Base-by-base conservation (phyloP, 2,888 invertebrate species). In the Sycophila texana region DNA sequence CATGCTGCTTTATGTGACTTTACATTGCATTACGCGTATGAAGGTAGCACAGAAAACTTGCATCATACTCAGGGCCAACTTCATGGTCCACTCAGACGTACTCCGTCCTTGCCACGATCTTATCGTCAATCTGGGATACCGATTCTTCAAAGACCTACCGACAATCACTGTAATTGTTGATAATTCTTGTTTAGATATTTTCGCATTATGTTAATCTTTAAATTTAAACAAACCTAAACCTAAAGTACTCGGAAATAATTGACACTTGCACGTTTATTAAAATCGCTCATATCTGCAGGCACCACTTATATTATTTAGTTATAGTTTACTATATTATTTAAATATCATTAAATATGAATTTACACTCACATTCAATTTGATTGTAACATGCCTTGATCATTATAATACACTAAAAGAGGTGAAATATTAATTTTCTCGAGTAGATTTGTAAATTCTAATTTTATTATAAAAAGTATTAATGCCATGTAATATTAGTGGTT, bases 41-140 rank as follows among this genome's bases (percentile, higher is more conserved):
- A 90, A 92, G 93, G 92, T 90, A 93, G 93, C 89, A 93, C 92
- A 86, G 93, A 93, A 91, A 93, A 93, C 90, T 91, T 93, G 82
- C 90, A 91, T 88, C 91, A 89, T 83, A 84, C 85, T 84, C 86
- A 87, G 86, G 87, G 88, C 84, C 88, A 87, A 81, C 87, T 88
- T 81, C 89, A 90, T 83, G 89, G 92, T 86, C 91, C 91, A 83
- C 90, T 93, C 84, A 92, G 92, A 88, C 91, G 93, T 85, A 92
- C 92, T 86, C 93, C 93, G 86, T 93, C 93, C 84, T 91, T 93
- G 86, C 92, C 93, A 85, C 91, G 93, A 86, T 92, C 91, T 86
- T 93, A 93, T 89, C 91, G 92, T 83, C 93, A 93, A 39, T 92
- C 93, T 89, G 93, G 93, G 87, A 93, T 93, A 86, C 93, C 93